Percentiles rank a stretch among this genome's conserved stretches.
Conservation (phyloP, 1,140 invertebrate genomes). For the Drosophila truncata region DNA sequence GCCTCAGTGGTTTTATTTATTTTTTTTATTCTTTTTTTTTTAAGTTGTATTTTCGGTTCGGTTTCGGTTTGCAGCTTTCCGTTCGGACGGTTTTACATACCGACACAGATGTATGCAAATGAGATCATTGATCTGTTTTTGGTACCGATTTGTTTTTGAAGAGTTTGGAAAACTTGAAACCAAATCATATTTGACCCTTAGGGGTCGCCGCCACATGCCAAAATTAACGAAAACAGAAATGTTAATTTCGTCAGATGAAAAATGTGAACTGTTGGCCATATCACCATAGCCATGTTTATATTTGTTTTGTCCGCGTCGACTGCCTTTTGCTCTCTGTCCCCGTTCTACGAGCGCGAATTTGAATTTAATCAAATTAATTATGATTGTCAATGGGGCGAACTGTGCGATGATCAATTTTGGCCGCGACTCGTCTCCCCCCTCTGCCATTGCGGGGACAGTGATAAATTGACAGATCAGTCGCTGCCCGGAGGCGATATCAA, state of each 20-base stretch:
- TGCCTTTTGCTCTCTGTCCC: conserved; percentile 59
- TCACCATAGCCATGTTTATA: conserved; percentile 40
- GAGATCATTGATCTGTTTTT: conserved; percentile 83
- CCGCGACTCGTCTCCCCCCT: neutral
- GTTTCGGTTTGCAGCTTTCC: conserved; percentile 29
- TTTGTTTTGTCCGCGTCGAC: conserved; percentile 24
- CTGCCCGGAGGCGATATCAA: conserved; percentile 29
- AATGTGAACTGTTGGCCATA: conserved; percentile 57
- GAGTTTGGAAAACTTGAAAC: conserved; percentile 72
- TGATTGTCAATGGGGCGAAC: conserved; percentile 70
- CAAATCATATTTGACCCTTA: conserved; percentile 81
- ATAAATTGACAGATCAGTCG: conserved; percentile 76
- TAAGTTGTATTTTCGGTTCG: conserved; percentile 20
- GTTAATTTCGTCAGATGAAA: conserved; percentile 74
- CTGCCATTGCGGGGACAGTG: conserved; percentile 51
- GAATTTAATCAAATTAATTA: conserved; percentile 84
- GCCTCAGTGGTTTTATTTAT: conserved; percentile 42
- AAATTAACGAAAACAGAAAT: conserved; percentile 71
- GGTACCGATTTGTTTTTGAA: conserved; percentile 82
- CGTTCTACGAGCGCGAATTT: conserved; percentile 71
- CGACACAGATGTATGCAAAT: conserved; percentile 70
- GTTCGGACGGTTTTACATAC: conserved; percentile 24
- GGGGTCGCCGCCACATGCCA: conserved; percentile 76
- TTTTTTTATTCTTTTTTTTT: conserved; percentile 1
- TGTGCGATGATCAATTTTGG: conserved; percentile 56